phyloP scores from a whole-genome alignment of 2,113 vertebrate species.

The Rhabdornis inornatus region DNA sequence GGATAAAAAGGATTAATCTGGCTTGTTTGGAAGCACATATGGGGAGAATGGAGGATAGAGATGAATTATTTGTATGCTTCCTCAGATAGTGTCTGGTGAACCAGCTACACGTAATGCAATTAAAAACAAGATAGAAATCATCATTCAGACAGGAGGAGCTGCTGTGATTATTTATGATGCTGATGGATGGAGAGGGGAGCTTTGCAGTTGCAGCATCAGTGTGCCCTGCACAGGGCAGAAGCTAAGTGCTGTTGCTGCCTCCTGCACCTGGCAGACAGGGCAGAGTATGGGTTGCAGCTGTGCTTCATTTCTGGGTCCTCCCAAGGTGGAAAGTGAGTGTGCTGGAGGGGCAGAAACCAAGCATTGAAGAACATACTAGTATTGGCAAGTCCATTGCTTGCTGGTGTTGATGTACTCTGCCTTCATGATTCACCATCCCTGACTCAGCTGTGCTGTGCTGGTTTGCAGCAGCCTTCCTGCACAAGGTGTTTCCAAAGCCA shows the following conservation, averaged over 20 bases:
- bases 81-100: background rate
- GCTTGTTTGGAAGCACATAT: background rate
- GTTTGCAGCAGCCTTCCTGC: background rate
- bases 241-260: rapidly evolving
- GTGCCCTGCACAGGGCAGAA: rapidly evolving
- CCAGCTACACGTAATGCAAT: background rate
- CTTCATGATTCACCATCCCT: background rate
- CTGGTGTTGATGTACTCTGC: background rate
- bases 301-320: background rate
- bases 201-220: background rate
- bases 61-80: background rate
- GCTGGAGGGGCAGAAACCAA: background rate
- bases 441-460: rapidly evolving
- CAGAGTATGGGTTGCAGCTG: background rate
- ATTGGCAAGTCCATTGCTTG: background rate
- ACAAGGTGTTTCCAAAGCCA: background rate
- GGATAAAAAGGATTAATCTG: background rate
- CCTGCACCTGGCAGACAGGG: background rate
- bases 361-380: background rate
- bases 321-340: background rate
- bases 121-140: background rate
- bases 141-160: background rate
- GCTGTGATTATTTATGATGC: background rate
- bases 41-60: background rate
- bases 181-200: background rate